phyloP scores from a whole-genome alignment of 2,888 invertebrate genomes.

The Hydropsyche betteni region DNA sequence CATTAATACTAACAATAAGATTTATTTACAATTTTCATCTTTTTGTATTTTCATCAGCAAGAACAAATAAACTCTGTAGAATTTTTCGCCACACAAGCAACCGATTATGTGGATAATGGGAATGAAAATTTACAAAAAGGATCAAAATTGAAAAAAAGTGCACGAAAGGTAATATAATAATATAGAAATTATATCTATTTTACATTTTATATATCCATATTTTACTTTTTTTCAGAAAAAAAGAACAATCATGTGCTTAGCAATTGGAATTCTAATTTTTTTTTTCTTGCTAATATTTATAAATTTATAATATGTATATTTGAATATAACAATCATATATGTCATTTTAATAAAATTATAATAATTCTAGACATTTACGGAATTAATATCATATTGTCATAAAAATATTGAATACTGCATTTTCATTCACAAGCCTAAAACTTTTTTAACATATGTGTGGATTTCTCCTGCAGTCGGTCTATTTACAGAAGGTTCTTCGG shows the following conservation, averaged over 20 bases:
- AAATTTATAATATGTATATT: neutral
- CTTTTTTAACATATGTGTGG: conserved; percentile 5
- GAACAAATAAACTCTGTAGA: conserved; percentile 73
- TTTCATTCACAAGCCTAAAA: neutral
- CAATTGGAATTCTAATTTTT: conserved; percentile 55
- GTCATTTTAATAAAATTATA: neutral
- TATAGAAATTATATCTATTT: conserved; percentile 6
- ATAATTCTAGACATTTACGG: no score
- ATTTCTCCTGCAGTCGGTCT: conserved; percentile 71
- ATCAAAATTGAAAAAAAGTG: conserved; percentile 61
- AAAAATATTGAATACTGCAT: neutral
- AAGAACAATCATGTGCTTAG: conserved; percentile 56
- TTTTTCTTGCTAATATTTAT: conserved; percentile 54
- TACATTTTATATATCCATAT: neutral
- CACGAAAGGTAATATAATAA: conserved; percentile 60
- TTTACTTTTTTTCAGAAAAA: conserved; percentile 58
- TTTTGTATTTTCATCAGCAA: conserved; percentile 63
- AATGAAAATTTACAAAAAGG: conserved; percentile 66
- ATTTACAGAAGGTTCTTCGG: conserved; percentile 66
- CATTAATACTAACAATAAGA: no score
- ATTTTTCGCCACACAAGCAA: conserved; percentile 71
- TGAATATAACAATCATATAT: no score
- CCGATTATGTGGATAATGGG: conserved; percentile 68
- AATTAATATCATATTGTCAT: neutral
- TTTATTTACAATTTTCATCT: neutral